phyloP scores from a whole-genome alignment of 2,888 invertebrate genomes.

The Apamea anceps region DNA sequence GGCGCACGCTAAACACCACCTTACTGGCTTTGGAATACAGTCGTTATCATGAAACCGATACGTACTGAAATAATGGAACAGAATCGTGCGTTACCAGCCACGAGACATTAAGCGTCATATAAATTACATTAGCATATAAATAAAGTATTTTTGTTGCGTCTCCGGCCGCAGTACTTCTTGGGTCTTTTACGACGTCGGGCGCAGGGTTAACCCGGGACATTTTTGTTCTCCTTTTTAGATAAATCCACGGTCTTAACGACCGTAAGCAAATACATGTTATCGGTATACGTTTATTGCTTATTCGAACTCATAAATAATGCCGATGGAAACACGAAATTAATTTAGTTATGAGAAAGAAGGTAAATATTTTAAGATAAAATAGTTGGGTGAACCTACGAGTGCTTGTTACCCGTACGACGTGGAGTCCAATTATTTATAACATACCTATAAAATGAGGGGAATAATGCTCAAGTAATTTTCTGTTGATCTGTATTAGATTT shows the following conservation, averaged over 20 bases:
- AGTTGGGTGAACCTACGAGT: constrained; percentile 72
- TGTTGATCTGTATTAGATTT: constrained; percentile 64
- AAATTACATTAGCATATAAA: constrained; percentile 91
- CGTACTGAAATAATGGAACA: constrained; percentile 84
- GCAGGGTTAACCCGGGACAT: constrained; percentile 85
- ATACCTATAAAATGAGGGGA: constrained; percentile 65
- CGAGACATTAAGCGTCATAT: constrained; percentile 90
- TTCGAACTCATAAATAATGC: constrained; percentile 88
- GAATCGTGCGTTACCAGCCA: constrained; percentile 90
- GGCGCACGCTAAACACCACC: constrained; percentile 77
- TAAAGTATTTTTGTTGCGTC: constrained; percentile 90
- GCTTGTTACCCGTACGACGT: constrained; percentile 67
- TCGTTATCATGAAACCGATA: constrained; percentile 67
- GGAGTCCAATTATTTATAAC: constrained; percentile 73
- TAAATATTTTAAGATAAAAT: constrained; percentile 78
- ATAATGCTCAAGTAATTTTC: constrained; percentile 62
- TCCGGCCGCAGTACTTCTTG: constrained; percentile 82
- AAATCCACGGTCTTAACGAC: constrained; percentile 89
- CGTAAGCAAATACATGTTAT: constrained; percentile 89
- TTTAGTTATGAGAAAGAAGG: constrained; percentile 84
- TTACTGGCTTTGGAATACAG: constrained; percentile 77
- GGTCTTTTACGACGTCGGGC: constrained; percentile 87
- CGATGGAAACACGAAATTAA: constrained; percentile 88
- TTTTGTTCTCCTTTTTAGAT: constrained; percentile 89
- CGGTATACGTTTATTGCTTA: constrained; percentile 89